These are phyloP conservation scores for Phrynosoma blainvillii DNA, from an alignment of 2,113 vertebrate genomes.

Conservation along the genomic window DNA sequence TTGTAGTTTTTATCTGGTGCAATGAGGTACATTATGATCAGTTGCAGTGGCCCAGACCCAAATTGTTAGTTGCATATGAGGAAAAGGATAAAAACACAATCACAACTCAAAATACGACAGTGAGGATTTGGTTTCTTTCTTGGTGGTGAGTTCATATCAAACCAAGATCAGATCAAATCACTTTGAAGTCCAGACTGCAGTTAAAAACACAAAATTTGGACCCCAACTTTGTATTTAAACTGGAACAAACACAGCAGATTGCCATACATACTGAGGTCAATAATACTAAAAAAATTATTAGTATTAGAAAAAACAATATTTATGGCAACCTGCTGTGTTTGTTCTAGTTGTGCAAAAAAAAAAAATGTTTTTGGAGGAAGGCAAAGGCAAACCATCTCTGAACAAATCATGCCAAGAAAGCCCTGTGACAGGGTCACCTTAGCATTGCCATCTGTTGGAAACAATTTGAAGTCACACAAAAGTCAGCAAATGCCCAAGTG, in stretches of 20 bases:
- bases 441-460: too few species aligned
- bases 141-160: not conserved
- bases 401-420: too few species aligned
- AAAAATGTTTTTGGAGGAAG: too few species aligned
- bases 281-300: too few species aligned
- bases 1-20: conserved; percentile 54
- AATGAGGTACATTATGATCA: conserved; percentile 48
- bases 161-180: not conserved
- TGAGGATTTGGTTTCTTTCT: not conserved
- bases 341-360: too few species aligned
- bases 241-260: not conserved
- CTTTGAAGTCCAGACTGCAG: not conserved
- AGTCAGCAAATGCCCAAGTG: too few species aligned
- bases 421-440: too few species aligned
- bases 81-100: conserved; percentile 9
- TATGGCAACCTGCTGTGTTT: too few species aligned
- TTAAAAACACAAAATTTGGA: not conserved
- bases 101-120: conserved; percentile 13
- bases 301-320: too few species aligned
- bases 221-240: not conserved
- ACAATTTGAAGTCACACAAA: too few species aligned
- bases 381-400: too few species aligned
- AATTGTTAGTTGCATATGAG: conserved; percentile 36
- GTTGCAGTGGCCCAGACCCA: conserved; percentile 10
- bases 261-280: too few species aligned